Evolutionary conservation across 2,888 invertebrate genomes (phyloP), one percentile per base, ranked within the genome.

Genomic region (Xanthostigma xanthostigma): DNA sequence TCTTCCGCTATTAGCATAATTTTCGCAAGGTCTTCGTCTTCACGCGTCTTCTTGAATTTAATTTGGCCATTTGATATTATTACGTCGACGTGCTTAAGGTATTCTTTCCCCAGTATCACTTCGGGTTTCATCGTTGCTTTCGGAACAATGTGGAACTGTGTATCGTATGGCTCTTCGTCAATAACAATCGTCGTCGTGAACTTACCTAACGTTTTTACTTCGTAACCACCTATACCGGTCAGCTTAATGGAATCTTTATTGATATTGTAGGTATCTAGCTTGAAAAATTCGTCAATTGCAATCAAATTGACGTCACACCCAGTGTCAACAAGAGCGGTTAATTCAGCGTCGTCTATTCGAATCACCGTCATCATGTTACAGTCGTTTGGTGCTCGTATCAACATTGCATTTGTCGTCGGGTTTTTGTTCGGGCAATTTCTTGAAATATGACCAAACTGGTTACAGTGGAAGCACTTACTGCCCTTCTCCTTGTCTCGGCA

Each of bases 11-110:
- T 36, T 11, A 36, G 11, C 37, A 36, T 36, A 36, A 36, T 10
- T 10, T 36, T 36, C 37, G 11, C 9, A 36, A 36, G 11, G 37
- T 36, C 9, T 36, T 36, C 37, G 37, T 36, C 37, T 10, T 11
- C 9, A 36, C 11, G 9, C 9, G 37, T 36, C 35, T 51, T 53
- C 34, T 51, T 53, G 9, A 51, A 45, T 41, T 49, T 41, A 34
- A 45, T 11, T 1, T 13, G 11, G 8, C 10, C 37, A 8, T 13
- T 11, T n/a, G 8, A 42, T 14, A 46, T 46, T 6, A 9, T 2
- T 14, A 46, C 13, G 10, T 40, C 14, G 2, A 34, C 41, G 4
- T 37, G 33, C 8, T 41, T 14, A 12, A 50, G 37, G 2, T 44
- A 3, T 4, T 40, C 45, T 17, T 46, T 49, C 2, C 51, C 45